These are phyloP conservation scores for Pseudonaja textilis DNA, from an alignment of 2,113 vertebrate genomes.

Conservation along the genomic window DNA sequence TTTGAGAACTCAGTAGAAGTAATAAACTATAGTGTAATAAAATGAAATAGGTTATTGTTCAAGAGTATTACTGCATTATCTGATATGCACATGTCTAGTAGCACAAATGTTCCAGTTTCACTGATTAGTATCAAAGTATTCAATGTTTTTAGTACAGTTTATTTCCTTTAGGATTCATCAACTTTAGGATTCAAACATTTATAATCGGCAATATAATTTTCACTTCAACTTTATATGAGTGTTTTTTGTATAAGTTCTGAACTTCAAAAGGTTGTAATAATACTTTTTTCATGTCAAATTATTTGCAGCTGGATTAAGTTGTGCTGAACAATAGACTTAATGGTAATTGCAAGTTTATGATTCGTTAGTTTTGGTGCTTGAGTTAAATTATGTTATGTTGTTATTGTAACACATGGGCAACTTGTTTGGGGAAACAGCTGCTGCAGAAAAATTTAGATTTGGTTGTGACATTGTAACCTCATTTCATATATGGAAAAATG, in stretches of 20 bases:
- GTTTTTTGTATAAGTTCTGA: not conserved
- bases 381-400: not conserved
- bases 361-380: not conserved
- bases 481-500: not conserved
- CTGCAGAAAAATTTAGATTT: not conserved
- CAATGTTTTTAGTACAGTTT: not conserved
- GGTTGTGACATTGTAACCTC: not conserved
- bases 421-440: not conserved
- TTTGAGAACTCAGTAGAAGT: not conserved
- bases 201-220: not conserved
- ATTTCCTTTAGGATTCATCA: not conserved
- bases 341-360: constrained; percentile 23
- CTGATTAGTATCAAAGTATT: not conserved
- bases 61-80: not conserved
- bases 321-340: constrained; percentile 13
- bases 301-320: constrained; percentile 11
- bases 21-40: not conserved
- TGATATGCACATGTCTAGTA: not conserved
- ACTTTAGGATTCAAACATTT: not conserved
- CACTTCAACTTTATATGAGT: not conserved
- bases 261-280: not conserved
- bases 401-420: not conserved
- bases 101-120: not conserved
- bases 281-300: not conserved
- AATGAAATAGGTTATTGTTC: not conserved